Base-by-base conservation (phyloP, 2,888 invertebrate genomes). In the Drosophila nigritarsus region DNA sequence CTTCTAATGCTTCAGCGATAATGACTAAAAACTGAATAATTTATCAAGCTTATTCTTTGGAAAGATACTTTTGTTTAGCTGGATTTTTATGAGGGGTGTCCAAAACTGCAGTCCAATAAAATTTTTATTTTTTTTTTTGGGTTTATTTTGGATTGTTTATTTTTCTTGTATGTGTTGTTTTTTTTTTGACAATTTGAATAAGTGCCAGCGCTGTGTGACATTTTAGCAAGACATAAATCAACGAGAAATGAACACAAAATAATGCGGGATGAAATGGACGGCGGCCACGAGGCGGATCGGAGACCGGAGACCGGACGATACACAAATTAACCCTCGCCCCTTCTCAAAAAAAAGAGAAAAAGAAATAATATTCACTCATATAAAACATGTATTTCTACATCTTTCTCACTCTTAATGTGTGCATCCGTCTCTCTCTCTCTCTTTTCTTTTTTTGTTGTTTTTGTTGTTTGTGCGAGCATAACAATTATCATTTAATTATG, bases 401-500 rank as follows among this genome's bases (percentile, higher is more conserved):
- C 49, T 53, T 38, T 24, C 40, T 45, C 45, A 15, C 34, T 27
- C 42, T 11, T 5, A 20, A 42, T 20, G 42, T 42, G 42, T 20
- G 42, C 42, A 20, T 42, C 40, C 4, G 2, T n/a, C 29, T 53
- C 7, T 34, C 49, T 60, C 5, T 36, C 8, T 30, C 24, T 30
- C 27, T 27, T 65, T 7, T 27, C 3, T 45, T 65, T 30, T 48
- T 36, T 34, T 34, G 42, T 58, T 36, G 13, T 36, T 62, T 29
- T 45, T 20, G 40, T n/a, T 34, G 68, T 59, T 36, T 59, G 53
- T 71, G 51, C 59, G 73, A 68, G 56, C 78, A 70, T 53, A 87
- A 85, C 86, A 86, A 89, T 90, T 90, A 88, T 90, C 78, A 87
- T 87, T 89, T 87, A 88, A 90, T 85, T 89, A 90, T 90, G 90